Base-by-base conservation (phyloP, 2,113 vertebrate genomes). In the Leuciscus idus region DNA sequence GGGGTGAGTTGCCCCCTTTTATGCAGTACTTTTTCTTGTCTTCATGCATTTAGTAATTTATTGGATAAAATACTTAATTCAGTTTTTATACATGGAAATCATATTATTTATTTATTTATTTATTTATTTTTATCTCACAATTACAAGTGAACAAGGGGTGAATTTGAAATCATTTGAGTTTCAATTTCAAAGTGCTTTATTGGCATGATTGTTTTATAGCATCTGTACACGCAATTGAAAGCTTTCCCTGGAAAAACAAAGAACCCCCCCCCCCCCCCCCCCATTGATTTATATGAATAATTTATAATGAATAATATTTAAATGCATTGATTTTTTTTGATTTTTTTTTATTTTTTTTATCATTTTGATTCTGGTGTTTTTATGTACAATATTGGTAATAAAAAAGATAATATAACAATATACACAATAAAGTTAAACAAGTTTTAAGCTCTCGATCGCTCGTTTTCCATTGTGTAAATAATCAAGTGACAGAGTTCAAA, bases 21-120 rank as follows among this genome's bases (percentile, higher is more conserved):
- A 64, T 81, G 79, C 59, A 19, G 39, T 81, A 30, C 39, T 48
- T 81, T 81, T 64, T 57, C 75, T 46, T 28, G 36, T 81, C 15
- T 10, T 64, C 2, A 62, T 9, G 55, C 12, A 52, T 33, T 28
- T 76, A 1, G 0, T 55, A 23, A 21, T 55, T 30, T 57, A 23
- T 36, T 57, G 2, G 9, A 64, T 43, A 3, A 15, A 28, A 81
- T 52, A 4, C 4, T 26, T 30, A 28, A 76, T n/a, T 23, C 1
- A 21, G 4, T 21, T 19, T 68, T 36, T 68, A 36, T 7, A 39
- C 3, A 23, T 39, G 66, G 30, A 70, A 10, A 21, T 70, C 8
- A 36, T 4, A 4, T 21, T 43, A 8, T 68, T 0, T 17, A n/a
- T n/a, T n/a, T n/a, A n/a, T 17, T 33, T 10, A 21, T 55, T 52